Base-by-base conservation (phyloP, 2,888 invertebrate genomes). In the Norana najaformis region DNA sequence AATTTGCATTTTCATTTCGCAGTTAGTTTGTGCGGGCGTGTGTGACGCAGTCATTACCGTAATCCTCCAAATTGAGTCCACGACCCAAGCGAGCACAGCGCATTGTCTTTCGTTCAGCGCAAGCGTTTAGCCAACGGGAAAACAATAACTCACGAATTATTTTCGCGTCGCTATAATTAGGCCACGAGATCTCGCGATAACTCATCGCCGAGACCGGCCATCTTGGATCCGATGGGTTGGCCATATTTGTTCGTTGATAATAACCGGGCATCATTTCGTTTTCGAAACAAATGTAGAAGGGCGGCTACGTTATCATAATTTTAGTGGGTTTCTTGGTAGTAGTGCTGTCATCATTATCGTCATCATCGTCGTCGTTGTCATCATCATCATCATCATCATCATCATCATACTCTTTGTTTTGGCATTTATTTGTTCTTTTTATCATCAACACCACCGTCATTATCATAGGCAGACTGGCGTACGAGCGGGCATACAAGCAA, bases 31-130 rank as follows among this genome's bases (percentile, higher is more conserved):
- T 11, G 69, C 23, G 16, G 18, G 20, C 18, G 47, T n/a, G n/a
- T n/a, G 47, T 47, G 47, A 23, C 47, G 47, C 47, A 20, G 47
- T 47, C 1, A 47, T 47, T 47, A 47, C 47, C 47, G 69, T 69
- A 69, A n/a, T 69, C 69, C 69, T 69, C n/a, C 69, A 69, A n/a
- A 69, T 69, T 69, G 69, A 69, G n/a, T 69, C 69, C 30, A 69
- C n/a, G n/a, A 69, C n/a, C 69, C 69, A 69, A 8, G n/a, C 8
- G n/a, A 8, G n/a, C 16, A 16, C n/a, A 23, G 23, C 20, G 47
- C 1, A 47, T 69, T 69, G n/a, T 69, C 69, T n/a, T 69, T 69
- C 69, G 8, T 30, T 8, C 30, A 69, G n/a, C 2, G 69, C 69
- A 69, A 30, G n/a, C 69, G 69, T 2, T 69, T 69, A 11, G 69